A percentile compares a stretch with the other conserved stretches of the same genome.
Conservation (phyloP, 2,113 vertebrate genomes). For the Podarcis muralis region DNA sequence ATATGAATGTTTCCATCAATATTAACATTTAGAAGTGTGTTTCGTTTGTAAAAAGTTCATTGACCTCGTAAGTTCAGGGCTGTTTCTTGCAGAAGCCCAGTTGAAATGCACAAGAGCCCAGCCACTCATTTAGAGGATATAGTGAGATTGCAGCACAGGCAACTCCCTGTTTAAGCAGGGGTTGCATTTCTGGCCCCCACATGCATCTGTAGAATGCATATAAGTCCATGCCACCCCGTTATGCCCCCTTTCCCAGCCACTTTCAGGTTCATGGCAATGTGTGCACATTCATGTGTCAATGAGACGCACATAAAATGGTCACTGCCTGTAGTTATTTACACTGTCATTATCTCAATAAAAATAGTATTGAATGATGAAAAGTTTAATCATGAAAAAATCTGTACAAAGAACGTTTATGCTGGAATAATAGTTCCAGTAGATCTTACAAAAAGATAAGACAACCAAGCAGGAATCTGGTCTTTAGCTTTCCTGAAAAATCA, state of each 20-base stretch:
- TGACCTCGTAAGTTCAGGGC: not conserved
- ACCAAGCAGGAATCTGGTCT: not conserved
- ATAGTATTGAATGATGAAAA: not conserved
- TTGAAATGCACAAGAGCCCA: not conserved
- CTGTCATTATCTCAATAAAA: not conserved
- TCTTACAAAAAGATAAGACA: not conserved
- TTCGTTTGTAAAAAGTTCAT: conserved; percentile 17
- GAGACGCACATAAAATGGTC: no score
- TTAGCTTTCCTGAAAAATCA: not conserved
- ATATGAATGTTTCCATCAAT: conserved; percentile 64
- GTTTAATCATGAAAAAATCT: not conserved
- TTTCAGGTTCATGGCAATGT: no score
- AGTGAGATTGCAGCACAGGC: no score
- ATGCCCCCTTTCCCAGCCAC: no score
- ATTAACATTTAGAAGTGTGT: conserved; percentile 22
- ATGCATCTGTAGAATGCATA: no score
- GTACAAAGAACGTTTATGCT: not conserved
- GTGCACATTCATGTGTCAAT: no score
- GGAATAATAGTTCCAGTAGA: not conserved
- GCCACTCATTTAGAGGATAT: not conserved
- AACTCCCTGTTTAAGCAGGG: no score
- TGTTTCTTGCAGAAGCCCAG: not conserved
- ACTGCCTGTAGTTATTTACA: not conserved
- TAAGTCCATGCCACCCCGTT: no score
- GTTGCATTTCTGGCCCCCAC: not conserved